A percentile compares a stretch with the other conserved stretches of the same genome.
Conservation (phyloP, 2,888 invertebrate species). For the Carabus problematicus region DNA sequence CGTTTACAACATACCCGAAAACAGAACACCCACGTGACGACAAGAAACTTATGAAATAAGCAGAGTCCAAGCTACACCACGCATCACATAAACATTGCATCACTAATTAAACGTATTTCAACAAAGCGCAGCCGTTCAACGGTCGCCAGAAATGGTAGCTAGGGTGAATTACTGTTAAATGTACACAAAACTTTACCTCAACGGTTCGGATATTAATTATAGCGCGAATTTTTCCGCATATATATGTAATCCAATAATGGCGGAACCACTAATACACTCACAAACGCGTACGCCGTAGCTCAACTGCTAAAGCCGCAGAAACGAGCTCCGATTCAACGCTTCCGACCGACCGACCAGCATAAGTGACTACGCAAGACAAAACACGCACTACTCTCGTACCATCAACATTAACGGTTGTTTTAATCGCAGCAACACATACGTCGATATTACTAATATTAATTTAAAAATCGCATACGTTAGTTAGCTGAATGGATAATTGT, state of each 20-base stretch:
- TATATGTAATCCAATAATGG: conserved; percentile 39
- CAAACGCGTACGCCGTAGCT: conserved; percentile 14
- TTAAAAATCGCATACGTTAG: no score
- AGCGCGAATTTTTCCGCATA: conserved; percentile 35
- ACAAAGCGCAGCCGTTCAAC: conserved; percentile 13
- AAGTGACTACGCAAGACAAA: conserved; percentile 32
- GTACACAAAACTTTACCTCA: conserved; percentile 12
- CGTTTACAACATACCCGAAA: background rate
- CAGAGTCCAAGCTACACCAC: conserved; percentile 52
- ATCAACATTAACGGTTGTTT: background rate
- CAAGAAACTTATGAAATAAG: conserved; percentile 55
- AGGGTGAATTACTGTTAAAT: conserved; percentile 14
- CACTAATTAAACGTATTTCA: conserved; percentile 49
- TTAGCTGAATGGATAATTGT: no score
- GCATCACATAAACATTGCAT: conserved; percentile 59
- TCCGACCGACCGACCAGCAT: conserved; percentile 40
- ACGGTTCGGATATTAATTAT: conserved; percentile 22
- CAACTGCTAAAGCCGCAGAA: conserved; percentile 33
- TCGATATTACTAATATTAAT: no score
- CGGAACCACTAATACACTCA: conserved; percentile 40
- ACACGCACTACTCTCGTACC: conserved; percentile 8
- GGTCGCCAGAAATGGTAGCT: conserved; percentile 14
- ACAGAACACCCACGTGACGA: conserved; percentile 53
- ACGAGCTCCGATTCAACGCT: conserved; percentile 38
- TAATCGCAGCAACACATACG: no score